Evolutionary conservation across 2,113 vertebrate species (phyloP).

Genomic region (Seriola dumerili): DNA sequence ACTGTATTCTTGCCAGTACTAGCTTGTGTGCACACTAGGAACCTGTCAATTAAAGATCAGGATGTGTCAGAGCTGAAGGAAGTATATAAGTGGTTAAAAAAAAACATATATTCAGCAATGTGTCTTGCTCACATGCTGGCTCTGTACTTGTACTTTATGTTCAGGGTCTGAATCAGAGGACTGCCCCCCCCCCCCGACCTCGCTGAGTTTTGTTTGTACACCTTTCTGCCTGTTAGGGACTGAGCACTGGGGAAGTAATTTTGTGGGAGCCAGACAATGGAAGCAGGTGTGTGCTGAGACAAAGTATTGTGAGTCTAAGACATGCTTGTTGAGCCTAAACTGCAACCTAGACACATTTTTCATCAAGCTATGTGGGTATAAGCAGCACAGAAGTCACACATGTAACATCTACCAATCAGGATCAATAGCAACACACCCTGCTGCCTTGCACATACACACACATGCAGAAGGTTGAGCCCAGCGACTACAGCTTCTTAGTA

Average conservation of each 20-base stretch:
- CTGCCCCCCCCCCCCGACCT: neutral
- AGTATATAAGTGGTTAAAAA: neutral
- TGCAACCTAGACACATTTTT: constrained; percentile 38
- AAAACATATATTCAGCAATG: constrained; percentile 2
- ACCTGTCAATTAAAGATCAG: constrained; percentile 1
- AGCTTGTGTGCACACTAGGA: neutral
- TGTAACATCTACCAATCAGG: neutral
- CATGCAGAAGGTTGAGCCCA: constrained; percentile 16
- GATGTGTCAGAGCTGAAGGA: constrained; percentile 2
- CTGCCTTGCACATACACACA: neutral
- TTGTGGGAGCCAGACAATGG: neutral
- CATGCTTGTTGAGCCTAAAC: constrained; percentile 24
- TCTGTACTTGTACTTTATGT: neutral
- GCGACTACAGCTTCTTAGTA: constrained; percentile 1
- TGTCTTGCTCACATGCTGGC: constrained; percentile 7
- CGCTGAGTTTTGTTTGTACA: constrained; percentile 22
- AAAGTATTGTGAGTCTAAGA: constrained; percentile 13
- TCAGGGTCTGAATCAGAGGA: constrained; percentile 5
- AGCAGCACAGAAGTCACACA: neutral
- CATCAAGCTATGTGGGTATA: constrained; percentile 23
- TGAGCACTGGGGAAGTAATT: neutral
- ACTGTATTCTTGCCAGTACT: neutral
- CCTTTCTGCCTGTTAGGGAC: neutral
- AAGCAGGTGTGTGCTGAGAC: constrained; percentile 5
- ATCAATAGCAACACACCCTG: neutral